Percentiles rank a stretch among this genome's conserved stretches.
Conservation (phyloP, 1,140 invertebrate genomes). For the Heliconius nattereri region DNA sequence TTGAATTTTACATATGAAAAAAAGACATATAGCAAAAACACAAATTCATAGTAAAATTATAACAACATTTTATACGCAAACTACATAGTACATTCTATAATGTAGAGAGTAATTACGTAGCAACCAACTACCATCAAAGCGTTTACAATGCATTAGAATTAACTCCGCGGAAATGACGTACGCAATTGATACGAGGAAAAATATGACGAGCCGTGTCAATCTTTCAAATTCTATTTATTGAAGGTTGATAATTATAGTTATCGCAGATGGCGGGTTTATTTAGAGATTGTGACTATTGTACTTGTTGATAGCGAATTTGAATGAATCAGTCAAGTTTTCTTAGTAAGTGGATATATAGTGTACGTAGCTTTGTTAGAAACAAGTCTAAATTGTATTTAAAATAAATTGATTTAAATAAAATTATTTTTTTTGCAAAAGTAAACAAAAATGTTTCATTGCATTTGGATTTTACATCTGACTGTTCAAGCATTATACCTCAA, state of each 20-base stretch:
- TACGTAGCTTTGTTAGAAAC: too few relatives aligned
- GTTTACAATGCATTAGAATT: constrained; percentile 15
- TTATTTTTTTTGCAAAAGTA: too few relatives aligned
- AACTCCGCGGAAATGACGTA: constrained; percentile 17
- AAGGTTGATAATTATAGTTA: constrained; percentile 14
- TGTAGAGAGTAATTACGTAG: neutral
- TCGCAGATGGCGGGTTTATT: constrained; percentile 4
- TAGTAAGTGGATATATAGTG: neutral
- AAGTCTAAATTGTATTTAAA: too few relatives aligned
- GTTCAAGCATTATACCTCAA: too few relatives aligned
- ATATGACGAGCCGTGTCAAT: constrained; percentile 11
- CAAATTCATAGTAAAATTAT: constrained; percentile 14
- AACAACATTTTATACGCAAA: neutral
- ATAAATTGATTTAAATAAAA: too few relatives aligned
- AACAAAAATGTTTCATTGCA: too few relatives aligned
- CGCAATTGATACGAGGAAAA: constrained; percentile 15
- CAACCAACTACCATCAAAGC: constrained; percentile 13
- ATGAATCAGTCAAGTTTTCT: neutral
- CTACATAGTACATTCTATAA: too few relatives aligned
- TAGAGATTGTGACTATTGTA: constrained; percentile 12
- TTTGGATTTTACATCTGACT: too few relatives aligned
- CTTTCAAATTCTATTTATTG: neutral
- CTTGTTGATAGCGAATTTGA: neutral
- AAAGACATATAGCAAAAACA: neutral
- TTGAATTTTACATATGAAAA: too few relatives aligned